These are phyloP conservation scores for Neodiprion virginianus DNA, from an alignment of 1,140 invertebrate species.

Conservation along the genomic window DNA sequence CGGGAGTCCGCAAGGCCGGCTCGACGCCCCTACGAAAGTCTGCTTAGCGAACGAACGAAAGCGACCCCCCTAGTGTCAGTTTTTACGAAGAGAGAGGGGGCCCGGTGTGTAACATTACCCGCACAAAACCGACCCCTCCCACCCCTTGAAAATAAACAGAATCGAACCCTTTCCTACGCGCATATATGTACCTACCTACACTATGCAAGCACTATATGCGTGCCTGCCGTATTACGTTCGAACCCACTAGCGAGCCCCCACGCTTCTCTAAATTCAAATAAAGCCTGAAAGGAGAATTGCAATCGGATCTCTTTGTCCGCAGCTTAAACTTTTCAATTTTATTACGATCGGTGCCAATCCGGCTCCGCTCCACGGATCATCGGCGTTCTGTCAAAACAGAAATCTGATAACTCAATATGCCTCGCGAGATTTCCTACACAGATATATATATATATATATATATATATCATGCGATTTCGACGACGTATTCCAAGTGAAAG, in stretches of 20 bases:
- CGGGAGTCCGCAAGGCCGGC: no score
- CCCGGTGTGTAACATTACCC: slow-evolving; percentile 30
- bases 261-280: slow-evolving; percentile 47
- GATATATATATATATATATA: no score
- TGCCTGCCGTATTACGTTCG: neutral
- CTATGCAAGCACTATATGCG: neutral
- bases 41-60: neutral
- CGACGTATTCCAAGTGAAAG: no score
- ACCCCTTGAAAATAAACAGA: slow-evolving; percentile 52
- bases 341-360: slow-evolving; percentile 32
- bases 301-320: slow-evolving; percentile 23
- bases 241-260: neutral
- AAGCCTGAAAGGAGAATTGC: slow-evolving; percentile 34
- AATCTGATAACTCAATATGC: slow-evolving; percentile 43
- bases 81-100: neutral
- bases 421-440: no score
- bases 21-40: neutral
- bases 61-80: neutral
- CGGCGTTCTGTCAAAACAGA: slow-evolving; percentile 58
- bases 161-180: slow-evolving; percentile 46
- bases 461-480: no score
- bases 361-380: slow-evolving; percentile 42
- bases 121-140: slow-evolving; percentile 18
- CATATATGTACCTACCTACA: no score
- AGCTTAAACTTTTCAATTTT: slow-evolving; percentile 30